Conservation (phyloP, 1,140 invertebrate species). For the Rhyacophila brunnea region DNA sequence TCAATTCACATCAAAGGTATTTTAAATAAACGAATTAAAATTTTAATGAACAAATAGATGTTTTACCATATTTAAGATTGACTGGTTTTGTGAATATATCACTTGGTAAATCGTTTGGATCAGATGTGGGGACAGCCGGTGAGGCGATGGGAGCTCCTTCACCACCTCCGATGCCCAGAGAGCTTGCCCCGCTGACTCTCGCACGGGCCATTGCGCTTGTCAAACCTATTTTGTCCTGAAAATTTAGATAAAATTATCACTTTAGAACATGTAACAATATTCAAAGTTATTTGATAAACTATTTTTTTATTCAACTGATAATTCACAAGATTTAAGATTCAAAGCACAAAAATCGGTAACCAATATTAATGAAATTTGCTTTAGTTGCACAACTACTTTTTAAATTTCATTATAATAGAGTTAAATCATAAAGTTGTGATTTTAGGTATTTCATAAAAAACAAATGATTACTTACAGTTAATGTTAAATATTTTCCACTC, state of each 20-base stretch:
- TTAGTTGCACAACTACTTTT: no score
- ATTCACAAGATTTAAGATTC: no score
- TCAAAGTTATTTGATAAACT: no score
- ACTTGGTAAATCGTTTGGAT: constrained; percentile 69
- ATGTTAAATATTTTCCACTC: constrained; percentile 61
- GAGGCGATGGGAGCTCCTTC: constrained; percentile 54
- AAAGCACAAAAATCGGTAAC: no score
- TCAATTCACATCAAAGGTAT: no score
- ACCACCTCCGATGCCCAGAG: constrained; percentile 41
- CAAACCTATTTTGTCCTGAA: constrained; percentile 82
- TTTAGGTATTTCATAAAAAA: no score
- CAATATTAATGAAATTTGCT: no score
- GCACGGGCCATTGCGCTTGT: constrained; percentile 77
- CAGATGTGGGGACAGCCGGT: constrained; percentile 67
- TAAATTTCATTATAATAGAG: no score
- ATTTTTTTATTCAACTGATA: no score
- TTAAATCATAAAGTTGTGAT: not conserved
- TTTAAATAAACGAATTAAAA: no score
- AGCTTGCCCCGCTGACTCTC: constrained; percentile 55
- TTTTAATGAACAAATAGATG: constrained; percentile 2
- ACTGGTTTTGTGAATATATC: constrained; percentile 75
- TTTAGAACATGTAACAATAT: no score
- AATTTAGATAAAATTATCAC: no score
- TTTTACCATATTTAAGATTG: constrained; percentile 72
- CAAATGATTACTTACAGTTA: constrained; percentile 55